Conservation (phyloP, 2,888 invertebrate genomes). For the Alviniconcha strummeri region DNA sequence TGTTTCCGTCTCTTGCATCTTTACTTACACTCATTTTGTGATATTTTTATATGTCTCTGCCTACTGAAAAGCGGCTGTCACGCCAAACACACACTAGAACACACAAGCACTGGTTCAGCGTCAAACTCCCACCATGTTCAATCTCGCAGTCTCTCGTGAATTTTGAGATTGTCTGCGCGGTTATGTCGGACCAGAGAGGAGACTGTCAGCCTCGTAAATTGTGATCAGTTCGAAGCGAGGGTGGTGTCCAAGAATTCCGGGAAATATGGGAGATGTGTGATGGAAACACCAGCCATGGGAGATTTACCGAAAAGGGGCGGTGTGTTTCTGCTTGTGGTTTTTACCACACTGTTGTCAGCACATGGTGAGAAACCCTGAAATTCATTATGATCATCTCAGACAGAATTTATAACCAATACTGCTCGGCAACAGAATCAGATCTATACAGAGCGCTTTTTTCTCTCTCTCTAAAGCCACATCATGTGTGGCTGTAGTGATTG, state of each 20-base stretch:
- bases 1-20: slow-evolving; percentile 45
- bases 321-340: slow-evolving; percentile 10
- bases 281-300: slow-evolving; percentile 2
- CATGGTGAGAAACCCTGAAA: slow-evolving; percentile 7
- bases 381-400: not conserved
- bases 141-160: slow-evolving; percentile 42
- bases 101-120: slow-evolving; percentile 7
- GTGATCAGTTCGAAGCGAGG: not conserved
- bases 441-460: too few relatives aligned
- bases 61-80: not conserved
- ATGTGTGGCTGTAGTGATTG: too few relatives aligned
- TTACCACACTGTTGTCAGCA: not conserved
- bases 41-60: not conserved
- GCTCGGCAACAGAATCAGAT: too few relatives aligned
- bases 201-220: not conserved
- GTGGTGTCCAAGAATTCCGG: not conserved
- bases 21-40: slow-evolving; percentile 57
- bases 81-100: not conserved
- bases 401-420: too few relatives aligned
- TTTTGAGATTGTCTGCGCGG: slow-evolving; percentile 23
- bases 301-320: not conserved
- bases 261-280: slow-evolving; percentile 3
- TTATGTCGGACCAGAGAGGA: slow-evolving; percentile 13
- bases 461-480: too few relatives aligned
- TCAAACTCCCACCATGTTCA: slow-evolving; percentile 43